These are phyloP conservation scores for Platyura marginata DNA, from an alignment of 1,140 invertebrate genomes.

Conservation along the genomic window DNA sequence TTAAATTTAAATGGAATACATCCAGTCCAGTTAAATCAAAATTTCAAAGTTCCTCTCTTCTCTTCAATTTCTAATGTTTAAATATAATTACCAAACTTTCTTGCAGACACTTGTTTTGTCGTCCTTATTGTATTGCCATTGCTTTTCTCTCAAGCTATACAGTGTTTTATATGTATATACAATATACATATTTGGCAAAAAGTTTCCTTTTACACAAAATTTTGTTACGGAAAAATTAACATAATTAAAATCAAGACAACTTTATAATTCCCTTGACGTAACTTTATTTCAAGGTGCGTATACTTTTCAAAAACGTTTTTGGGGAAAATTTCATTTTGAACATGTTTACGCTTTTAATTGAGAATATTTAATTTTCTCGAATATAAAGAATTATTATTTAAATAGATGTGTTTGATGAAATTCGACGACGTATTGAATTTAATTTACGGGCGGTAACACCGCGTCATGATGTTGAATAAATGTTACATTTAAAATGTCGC, in stretches of 20 bases:
- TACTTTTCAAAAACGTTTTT: neutral
- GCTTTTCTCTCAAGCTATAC: no score
- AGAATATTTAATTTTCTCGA: neutral
- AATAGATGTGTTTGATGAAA: neutral
- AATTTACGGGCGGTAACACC: no score
- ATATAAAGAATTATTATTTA: neutral
- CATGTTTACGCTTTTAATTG: neutral
- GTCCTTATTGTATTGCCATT: no score
- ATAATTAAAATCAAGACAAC: slow-evolving; percentile 1
- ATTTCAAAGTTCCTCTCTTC: neutral
- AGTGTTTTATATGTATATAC: no score
- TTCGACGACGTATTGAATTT: neutral
- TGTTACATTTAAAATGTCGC: no score
- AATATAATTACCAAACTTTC: neutral
- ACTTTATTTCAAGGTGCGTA: neutral
- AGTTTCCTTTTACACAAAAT: neutral
- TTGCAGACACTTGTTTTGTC: neutral
- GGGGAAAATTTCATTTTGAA: neutral
- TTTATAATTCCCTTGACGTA: slow-evolving; percentile 1
- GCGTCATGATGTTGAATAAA: no score
- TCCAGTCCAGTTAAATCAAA: neutral
- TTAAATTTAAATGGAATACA: neutral
- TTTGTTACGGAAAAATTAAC: neutral
- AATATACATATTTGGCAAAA: no score
- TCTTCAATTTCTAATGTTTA: neutral